Conservation (phyloP, 2,888 invertebrate genomes). For the Halictus ligatus region DNA sequence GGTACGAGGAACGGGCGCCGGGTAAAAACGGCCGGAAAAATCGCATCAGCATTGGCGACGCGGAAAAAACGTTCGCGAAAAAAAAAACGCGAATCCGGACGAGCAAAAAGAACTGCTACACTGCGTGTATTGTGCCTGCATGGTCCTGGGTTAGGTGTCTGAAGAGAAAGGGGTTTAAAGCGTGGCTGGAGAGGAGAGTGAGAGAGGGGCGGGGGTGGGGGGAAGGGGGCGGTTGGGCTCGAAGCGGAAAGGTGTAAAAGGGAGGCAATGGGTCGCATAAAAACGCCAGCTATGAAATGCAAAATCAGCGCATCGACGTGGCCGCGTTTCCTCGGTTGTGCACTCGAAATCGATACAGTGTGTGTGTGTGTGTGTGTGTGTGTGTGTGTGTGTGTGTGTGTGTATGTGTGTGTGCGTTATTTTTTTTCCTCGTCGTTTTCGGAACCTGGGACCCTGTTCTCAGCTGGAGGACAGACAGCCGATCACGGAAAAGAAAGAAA, state of each 20-base stretch:
- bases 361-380: background rate
- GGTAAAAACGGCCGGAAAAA: slow-evolving; percentile 46
- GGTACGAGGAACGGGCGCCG: slow-evolving; percentile 8
- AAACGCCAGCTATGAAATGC: slow-evolving; percentile 67
- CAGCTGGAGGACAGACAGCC: background rate
- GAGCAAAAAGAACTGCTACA: slow-evolving; percentile 42
- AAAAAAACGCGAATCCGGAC: slow-evolving; percentile 44
- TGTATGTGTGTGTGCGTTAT: background rate
- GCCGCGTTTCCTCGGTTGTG: slow-evolving; percentile 27
- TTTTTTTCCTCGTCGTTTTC: background rate
- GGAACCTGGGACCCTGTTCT: background rate
- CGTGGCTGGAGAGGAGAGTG: background rate
- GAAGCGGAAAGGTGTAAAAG: slow-evolving; percentile 36
- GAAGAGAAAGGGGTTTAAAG: background rate
- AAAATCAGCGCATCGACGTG: slow-evolving; percentile 60
- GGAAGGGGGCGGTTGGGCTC: too few relatives aligned
- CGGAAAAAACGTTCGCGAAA: slow-evolving; percentile 29
- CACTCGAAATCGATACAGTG: slow-evolving; percentile 39
- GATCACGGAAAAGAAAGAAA: slow-evolving; percentile 16
- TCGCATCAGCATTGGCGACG: slow-evolving; percentile 45
- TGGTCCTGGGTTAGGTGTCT: background rate
- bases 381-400: background rate
- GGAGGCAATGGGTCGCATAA: slow-evolving; percentile 56
- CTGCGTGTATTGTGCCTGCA: slow-evolving; percentile 39
- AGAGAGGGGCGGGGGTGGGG: background rate